Base-by-base conservation (phyloP, 2,888 invertebrate genomes). In the Altica lythri region DNA sequence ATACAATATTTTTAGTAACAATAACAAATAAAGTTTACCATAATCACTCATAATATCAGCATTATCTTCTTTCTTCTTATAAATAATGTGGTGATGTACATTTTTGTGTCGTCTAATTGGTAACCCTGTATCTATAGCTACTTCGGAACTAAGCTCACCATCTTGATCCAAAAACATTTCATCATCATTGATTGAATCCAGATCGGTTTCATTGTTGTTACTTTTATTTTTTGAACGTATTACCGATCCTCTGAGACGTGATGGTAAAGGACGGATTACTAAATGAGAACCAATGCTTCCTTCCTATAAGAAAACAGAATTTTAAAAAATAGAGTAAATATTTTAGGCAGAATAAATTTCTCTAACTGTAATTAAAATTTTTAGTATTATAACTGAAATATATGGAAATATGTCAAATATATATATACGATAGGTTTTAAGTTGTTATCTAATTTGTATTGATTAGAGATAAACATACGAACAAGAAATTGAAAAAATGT, bases 211-310 rank as follows among this genome's bases (percentile, higher is more conserved):
- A 19, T 55, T 59, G 2, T 42, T 10, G 10, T 10, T 32, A 17
- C n/a, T 22, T 51, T 55, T 57, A 46, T 57, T 55, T 29, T 61
- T 59, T 71, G 61, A 55, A 47, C 56, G 60, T 54, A 59, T 63
- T 42, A 59, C 46, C 27, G 74, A 69, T 19, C 53, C 63, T 1
- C 67, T 81, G 68, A 92, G 81, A 57, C 88, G 83, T 66, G 85
- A 80, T 38, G 94, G 93, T 60, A 94, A 80, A 57, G 95, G 93
- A 67, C 90, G 85, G 73, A 95, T 91, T 65, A 95, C 90, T 72
- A 93, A 78, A 69, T 92, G 89, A 75, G 90, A 85, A 60, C 95
- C 95, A 63, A 95, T 92, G 66, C 92, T 92, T 65, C 95, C 95
- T 78, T 95, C 92, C 94, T 95, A 81, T 57, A 67, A 67, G 27